Evolutionary conservation across 2,797 vertebrate species (phyloP), one percentile per base, ranked within the genome.

Genomic region (Manis javanica): DNA sequence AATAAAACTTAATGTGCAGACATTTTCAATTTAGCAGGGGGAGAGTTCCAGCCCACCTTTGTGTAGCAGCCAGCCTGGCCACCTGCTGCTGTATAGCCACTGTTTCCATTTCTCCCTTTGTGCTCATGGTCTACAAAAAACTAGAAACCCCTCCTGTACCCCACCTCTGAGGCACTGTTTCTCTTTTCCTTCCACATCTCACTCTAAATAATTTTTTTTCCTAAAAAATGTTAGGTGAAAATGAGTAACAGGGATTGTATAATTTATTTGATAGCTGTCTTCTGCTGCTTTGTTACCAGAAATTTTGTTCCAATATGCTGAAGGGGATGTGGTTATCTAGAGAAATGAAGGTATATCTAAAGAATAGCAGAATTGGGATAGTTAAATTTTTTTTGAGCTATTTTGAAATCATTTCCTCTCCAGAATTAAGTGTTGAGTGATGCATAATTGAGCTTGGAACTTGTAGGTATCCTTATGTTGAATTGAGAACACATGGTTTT

Each of bases 381-480:
- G 55, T n/a, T 71, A 88, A 13, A 82, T 1, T 39, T 74, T 82
- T 66, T 75, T 88, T 69, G 26, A 87, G 29, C 71, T 83, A 19
- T 75, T 93, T 89, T 90, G 18, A 87, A 95, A 69, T 46, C 26
- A 75, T 88, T 94, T 95, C 15, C 72, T 59, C n/a, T 94, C 42
- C 21, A 90, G 37, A 94, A 90, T 87, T 85, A 93, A 92, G 13
- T 83, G 19, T 31, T 66, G 37, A 69, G 2, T 74, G 31, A 63
- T 83, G 94, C 23, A 51, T 88, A 46, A 46, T 5, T 94, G 55
- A 92, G 29, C 29, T 42, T 88, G 49, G 37, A 74, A 79, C 51
- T 82, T 78, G 1, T 51, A 55, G 14, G 13, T 85, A 51, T 59
- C 82, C 46, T 49, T 59, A 23, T 91, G 3, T 53, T 93, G 46